These are phyloP conservation scores for Hapalemur alaotrensis DNA, from an alignment of 2,797 vertebrate genomes.

Conservation along the genomic window DNA sequence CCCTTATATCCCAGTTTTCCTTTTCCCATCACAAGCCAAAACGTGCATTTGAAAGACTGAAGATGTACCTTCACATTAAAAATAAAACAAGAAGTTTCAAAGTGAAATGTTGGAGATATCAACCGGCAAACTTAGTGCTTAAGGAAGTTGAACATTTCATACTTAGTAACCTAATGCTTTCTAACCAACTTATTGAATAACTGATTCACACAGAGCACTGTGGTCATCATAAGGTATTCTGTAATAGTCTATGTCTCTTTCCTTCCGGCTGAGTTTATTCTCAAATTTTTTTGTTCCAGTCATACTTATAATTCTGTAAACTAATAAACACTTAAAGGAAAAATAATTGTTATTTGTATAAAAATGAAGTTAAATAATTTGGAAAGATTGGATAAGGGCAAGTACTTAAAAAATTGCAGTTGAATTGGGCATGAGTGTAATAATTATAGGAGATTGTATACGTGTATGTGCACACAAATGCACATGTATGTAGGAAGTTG, in stretches of 20 bases:
- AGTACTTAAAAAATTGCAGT: background rate
- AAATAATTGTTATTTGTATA: background rate
- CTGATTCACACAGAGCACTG: background rate
- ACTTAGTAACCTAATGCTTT: background rate
- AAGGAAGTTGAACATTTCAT: too few species aligned
- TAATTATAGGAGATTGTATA: background rate
- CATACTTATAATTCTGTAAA: background rate
- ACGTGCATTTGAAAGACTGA: too few species aligned
- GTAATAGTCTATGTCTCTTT: background rate
- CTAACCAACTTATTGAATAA: background rate
- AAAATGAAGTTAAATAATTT: constrained; percentile 31
- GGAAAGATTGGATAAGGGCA: background rate
- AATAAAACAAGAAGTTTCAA: too few species aligned
- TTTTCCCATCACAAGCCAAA: too few species aligned
- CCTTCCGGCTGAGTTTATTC: background rate
- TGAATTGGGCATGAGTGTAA: background rate
- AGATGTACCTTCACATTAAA: too few species aligned
- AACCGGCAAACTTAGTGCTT: too few species aligned
- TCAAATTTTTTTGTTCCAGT: background rate
- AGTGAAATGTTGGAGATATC: too few species aligned
- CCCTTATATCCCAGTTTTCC: too few species aligned
- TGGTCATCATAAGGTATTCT: background rate
- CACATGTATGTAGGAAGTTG: background rate
- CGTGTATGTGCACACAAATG: background rate
- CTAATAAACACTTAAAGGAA: background rate